phyloP scores from a whole-genome alignment of 2,113 vertebrate genomes.

The Propithecus coquereli region DNA sequence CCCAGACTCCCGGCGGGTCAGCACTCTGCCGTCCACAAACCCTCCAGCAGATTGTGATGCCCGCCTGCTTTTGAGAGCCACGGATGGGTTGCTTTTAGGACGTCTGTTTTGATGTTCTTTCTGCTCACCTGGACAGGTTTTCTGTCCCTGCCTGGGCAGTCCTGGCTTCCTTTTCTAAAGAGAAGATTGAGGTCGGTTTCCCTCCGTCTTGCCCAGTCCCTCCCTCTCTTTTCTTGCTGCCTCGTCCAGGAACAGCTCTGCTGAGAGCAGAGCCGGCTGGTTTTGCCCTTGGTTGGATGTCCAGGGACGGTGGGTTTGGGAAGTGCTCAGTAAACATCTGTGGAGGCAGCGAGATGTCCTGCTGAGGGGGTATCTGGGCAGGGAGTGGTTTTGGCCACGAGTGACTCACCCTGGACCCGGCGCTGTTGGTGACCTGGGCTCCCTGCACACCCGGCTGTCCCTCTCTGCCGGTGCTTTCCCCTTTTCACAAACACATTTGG shows the following conservation, averaged over 20 bases:
- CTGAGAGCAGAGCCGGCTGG: not conserved
- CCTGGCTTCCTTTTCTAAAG: not conserved
- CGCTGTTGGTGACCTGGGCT: accelerated
- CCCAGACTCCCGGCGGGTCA: not conserved
- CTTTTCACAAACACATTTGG: not conserved
- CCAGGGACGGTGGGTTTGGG: not conserved
- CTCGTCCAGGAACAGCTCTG: not conserved
- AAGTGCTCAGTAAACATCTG: not conserved
- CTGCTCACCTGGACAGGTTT: too few relatives aligned
- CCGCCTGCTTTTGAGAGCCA: not conserved
- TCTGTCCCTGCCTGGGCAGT: not conserved
- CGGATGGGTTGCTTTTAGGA: not conserved
- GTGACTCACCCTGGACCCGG: accelerated
- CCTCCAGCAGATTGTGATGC: not conserved
- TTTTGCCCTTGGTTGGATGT: not conserved
- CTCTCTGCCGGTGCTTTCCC: not conserved
- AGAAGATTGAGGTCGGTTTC: not conserved
- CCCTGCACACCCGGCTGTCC: too few relatives aligned
- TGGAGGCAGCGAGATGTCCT: too few relatives aligned
- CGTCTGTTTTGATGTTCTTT: not conserved
- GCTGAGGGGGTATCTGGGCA: not conserved
- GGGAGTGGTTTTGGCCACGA: not conserved
- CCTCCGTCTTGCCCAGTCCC: not conserved
- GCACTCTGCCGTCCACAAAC: not conserved
- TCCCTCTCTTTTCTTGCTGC: not conserved